Percentiles rank a stretch among this genome's conserved stretches.
Evolutionary conservation across 2,888 invertebrate species (phyloP).

Genomic region (Stenurella melanura): DNA sequence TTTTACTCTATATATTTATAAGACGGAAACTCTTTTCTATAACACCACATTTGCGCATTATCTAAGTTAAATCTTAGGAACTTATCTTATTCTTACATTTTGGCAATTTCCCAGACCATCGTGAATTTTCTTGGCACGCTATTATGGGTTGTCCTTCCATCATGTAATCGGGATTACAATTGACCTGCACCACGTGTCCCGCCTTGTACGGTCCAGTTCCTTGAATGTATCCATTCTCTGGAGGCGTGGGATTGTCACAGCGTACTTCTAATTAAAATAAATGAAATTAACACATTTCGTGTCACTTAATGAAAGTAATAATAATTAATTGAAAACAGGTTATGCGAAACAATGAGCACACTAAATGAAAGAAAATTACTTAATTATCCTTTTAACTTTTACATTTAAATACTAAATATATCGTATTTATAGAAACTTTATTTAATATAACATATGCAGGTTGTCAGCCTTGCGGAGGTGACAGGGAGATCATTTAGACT

Average conservation of each 20-base stretch:
- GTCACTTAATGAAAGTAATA: background rate
- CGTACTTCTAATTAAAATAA: constrained; percentile 81
- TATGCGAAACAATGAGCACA: background rate
- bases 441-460: too few species aligned
- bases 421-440: too few species aligned
- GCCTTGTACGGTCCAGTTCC: constrained; percentile 87
- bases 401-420: too few species aligned
- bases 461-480: too few species aligned
- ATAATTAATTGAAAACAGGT: background rate
- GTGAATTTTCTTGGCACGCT: constrained; percentile 90
- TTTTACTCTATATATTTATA: too few species aligned
- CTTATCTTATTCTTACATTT: constrained; percentile 81
- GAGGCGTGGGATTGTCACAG: constrained; percentile 84
- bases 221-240: constrained; percentile 86
- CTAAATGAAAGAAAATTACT: background rate
- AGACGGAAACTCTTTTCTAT: too few species aligned
- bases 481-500: too few species aligned
- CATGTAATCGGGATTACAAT: constrained; percentile 91
- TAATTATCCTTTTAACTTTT: background rate
- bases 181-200: constrained; percentile 90
- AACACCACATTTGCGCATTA: too few species aligned
- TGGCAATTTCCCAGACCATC: constrained; percentile 90
- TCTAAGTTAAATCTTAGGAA: background rate
- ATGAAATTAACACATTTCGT: constrained; percentile 11
- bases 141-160: constrained; percentile 93